phyloP scores from a whole-genome alignment of 2,888 invertebrate species.

The Chrysolina americana region DNA sequence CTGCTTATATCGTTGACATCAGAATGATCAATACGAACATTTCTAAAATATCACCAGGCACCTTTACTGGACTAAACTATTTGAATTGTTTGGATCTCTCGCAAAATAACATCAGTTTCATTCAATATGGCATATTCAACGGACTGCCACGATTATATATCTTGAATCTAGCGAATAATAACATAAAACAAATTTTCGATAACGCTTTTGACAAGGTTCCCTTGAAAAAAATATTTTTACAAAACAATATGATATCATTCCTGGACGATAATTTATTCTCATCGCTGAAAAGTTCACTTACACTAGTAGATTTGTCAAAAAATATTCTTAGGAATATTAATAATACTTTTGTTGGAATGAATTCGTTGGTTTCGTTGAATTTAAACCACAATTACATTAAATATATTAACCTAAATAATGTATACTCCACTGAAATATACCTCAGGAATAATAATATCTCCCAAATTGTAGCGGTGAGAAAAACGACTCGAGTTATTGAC shows the following conservation, averaged over 20 bases:
- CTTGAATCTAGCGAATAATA: slow-evolving; percentile 15
- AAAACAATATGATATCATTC: background rate
- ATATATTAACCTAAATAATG: background rate
- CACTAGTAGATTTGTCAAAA: background rate
- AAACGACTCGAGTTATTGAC: background rate
- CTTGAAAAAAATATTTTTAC: background rate
- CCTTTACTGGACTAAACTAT: background rate
- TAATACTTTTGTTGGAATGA: background rate
- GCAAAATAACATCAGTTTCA: background rate
- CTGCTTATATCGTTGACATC: background rate
- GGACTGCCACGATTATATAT: background rate
- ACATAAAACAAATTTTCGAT: background rate
- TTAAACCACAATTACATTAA: background rate
- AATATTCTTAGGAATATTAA: background rate
- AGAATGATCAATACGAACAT: slow-evolving; percentile 7
- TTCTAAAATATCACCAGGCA: slow-evolving; percentile 5
- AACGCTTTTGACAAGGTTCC: background rate
- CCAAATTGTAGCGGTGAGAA: background rate
- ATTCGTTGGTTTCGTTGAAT: background rate
- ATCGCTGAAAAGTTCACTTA: background rate
- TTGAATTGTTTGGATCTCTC: slow-evolving; percentile 24
- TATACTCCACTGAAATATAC: background rate
- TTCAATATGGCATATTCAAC: slow-evolving; percentile 6
- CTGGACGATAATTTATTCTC: slow-evolving; percentile 5
- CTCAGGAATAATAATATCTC: background rate